A percentile compares a stretch with the other conserved stretches of the same genome.
phyloP scores from a whole-genome alignment of 2,797 vertebrate species.

The Fundulus diaphanus region DNA sequence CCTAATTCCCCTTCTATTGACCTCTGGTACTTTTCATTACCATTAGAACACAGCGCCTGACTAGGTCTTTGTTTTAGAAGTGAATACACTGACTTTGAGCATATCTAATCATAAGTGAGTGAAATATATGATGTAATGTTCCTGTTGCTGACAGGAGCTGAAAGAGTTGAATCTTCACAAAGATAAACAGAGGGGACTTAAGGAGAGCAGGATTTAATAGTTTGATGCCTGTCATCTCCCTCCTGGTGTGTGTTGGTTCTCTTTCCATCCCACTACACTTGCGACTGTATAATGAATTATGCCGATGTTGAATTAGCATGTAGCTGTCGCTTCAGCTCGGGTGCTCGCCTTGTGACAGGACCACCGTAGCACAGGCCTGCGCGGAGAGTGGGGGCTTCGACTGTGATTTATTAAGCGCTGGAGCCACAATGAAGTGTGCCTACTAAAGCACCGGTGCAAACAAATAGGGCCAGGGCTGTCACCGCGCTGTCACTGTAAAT shows the following conservation, averaged over 20 bases:
- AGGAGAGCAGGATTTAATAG: conserved; percentile 76
- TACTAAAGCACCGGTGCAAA: conserved; percentile 79
- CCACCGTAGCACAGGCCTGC: conserved; percentile 75
- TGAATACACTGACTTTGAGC: conserved; percentile 26
- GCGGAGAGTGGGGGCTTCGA: conserved; percentile 45
- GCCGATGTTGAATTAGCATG: conserved; percentile 86
- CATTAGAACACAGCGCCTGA: conserved; percentile 33
- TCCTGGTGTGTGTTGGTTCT: conserved; percentile 76
- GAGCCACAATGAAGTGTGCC: conserved; percentile 75
- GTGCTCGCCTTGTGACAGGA: conserved; percentile 78
- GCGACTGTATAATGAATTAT: conserved; percentile 85
- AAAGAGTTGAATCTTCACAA: conserved; percentile 52
- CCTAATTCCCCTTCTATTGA: background rate
- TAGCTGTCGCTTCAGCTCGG: conserved; percentile 76
- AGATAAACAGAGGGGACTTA: conserved; percentile 63
- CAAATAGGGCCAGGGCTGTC: conserved; percentile 77
- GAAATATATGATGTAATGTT: conserved; percentile 25
- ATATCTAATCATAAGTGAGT: conserved; percentile 34
- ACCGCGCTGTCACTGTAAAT: conserved; percentile 57
- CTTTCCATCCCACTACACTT: conserved; percentile 81
- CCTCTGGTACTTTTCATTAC: conserved; percentile 40
- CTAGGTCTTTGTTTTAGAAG: conserved; percentile 16
- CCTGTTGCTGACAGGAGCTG: conserved; percentile 38
- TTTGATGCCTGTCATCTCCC: conserved; percentile 72
- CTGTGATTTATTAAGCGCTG: conserved; percentile 83